phyloP scores from a whole-genome alignment of 2,888 invertebrate genomes.

The Leptinotarsa tumamoca region DNA sequence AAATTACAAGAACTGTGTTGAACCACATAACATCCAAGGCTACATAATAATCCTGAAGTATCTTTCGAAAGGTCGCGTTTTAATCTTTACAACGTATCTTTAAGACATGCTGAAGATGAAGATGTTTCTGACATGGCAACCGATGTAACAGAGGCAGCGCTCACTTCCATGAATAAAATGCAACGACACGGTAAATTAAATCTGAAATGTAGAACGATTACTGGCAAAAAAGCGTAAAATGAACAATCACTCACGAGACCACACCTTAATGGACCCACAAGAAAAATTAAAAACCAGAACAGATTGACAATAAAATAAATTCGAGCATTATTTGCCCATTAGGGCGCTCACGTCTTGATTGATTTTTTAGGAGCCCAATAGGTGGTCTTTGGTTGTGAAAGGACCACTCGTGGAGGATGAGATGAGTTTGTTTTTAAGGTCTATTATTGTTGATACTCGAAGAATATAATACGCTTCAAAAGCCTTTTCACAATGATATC shows the following conservation, averaged over 20 bases:
- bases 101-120: slow-evolving; percentile 15
- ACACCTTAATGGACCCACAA: slow-evolving; percentile 38
- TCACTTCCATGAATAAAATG: slow-evolving; percentile 32
- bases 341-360: slow-evolving; percentile 36
- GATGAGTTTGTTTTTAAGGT: not conserved
- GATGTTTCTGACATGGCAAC: slow-evolving; percentile 29
- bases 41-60: too few relatives aligned
- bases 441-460: not conserved
- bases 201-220: slow-evolving; percentile 44
- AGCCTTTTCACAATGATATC: not conserved
- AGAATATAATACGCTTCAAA: not conserved
- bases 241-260: slow-evolving; percentile 46
- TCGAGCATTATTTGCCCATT: slow-evolving; percentile 43
- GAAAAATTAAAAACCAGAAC: slow-evolving; percentile 40
- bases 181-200: slow-evolving; percentile 41
- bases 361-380: slow-evolving; percentile 39
- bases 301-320: slow-evolving; percentile 40
- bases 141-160: slow-evolving; percentile 23
- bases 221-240: slow-evolving; percentile 48
- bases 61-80: too few relatives aligned
- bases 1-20: too few relatives aligned
- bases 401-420: slow-evolving; percentile 1
- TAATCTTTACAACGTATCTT: too few relatives aligned
- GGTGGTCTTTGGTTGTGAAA: slow-evolving; percentile 38
- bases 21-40: too few relatives aligned